phyloP scores from a whole-genome alignment of 2,113 vertebrate species.

The Globicephala melas region DNA sequence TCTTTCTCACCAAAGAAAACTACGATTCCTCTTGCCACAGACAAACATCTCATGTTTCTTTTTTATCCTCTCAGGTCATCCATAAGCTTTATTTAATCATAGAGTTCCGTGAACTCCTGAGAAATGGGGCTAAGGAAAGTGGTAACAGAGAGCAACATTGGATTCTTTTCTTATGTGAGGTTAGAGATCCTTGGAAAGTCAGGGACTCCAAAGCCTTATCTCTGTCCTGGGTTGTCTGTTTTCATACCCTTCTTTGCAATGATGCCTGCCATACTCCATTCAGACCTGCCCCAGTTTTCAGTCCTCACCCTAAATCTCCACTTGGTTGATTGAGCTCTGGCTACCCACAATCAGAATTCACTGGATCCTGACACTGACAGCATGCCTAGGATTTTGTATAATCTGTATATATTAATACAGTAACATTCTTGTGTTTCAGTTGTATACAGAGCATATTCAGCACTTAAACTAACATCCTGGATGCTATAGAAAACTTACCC shows the following conservation, averaged over 20 bases:
- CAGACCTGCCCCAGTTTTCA: neutral
- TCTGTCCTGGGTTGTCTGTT: neutral
- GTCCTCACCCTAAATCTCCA: neutral
- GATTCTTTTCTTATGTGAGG: neutral
- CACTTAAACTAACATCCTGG: neutral
- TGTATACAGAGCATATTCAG: neutral
- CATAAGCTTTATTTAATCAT: neutral
- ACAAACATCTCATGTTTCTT: neutral
- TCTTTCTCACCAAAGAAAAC: neutral
- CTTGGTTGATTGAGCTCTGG: neutral
- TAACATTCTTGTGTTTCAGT: neutral
- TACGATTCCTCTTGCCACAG: neutral
- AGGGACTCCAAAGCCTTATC: neutral
- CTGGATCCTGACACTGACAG: too few relatives aligned
- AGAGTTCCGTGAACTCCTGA: neutral
- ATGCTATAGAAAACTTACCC: neutral
- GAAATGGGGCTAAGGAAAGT: neutral
- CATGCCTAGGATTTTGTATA: neutral
- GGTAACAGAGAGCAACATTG: fast-evolving
- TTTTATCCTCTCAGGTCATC: neutral
- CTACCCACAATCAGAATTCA: neutral
- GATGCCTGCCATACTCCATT: fast-evolving
- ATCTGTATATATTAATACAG: neutral
- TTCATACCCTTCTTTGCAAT: neutral
- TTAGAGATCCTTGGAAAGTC: neutral